Conservation (phyloP, 2,888 invertebrate genomes). For the Clostera curtula region DNA sequence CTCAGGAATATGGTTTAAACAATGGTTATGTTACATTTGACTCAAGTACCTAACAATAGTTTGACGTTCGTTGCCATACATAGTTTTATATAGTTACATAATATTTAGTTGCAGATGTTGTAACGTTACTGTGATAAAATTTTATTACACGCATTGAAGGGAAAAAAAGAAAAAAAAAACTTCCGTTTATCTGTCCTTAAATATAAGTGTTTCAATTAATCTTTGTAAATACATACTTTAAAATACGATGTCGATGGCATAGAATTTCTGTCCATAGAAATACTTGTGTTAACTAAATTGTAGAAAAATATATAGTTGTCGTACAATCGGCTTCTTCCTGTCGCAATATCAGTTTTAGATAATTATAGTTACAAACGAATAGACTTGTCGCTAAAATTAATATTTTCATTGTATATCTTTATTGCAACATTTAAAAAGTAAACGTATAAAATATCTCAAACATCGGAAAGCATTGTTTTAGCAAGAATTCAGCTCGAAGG, state of each 20-base stretch:
- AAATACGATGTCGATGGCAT: conserved; percentile 38
- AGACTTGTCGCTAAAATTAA: no score
- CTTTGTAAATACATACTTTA: conserved; percentile 54
- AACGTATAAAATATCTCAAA: no score
- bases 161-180: conserved; percentile 24
- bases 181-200: conserved; percentile 13
- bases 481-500: no score
- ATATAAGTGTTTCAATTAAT: conserved; percentile 27
- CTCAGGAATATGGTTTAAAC: conserved; percentile 62
- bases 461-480: no score
- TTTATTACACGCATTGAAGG: conserved; percentile 28
- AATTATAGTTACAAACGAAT: no score
- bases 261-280: conserved; percentile 50
- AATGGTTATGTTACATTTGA: conserved; percentile 19
- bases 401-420: no score
- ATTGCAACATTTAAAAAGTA: no score
- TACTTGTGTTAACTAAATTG: conserved; percentile 32
- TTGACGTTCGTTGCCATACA: conserved; percentile 30
- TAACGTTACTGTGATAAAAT: conserved; percentile 65
- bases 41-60: conserved; percentile 26
- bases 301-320: conserved; percentile 28
- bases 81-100: conserved; percentile 30
- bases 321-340: conserved; percentile 12
- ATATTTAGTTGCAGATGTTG: conserved; percentile 31
- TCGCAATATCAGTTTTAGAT: no score